Conservation (phyloP, 1,140 invertebrate genomes). For the Saccostrea cuccullata region DNA sequence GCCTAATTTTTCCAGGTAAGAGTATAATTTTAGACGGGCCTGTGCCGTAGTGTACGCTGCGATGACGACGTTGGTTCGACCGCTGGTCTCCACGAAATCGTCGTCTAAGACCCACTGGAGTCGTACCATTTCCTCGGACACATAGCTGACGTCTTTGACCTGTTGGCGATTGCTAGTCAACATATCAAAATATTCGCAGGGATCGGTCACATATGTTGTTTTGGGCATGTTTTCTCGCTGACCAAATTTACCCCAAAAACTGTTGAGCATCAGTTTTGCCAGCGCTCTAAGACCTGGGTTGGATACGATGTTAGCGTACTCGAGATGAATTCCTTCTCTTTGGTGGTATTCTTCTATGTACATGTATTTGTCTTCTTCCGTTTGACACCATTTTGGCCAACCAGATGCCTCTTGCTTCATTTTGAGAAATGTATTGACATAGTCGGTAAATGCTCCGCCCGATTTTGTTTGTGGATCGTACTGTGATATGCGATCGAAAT, state of each 20-base stretch:
- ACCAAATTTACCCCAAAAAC: constrained; percentile 66
- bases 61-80: too few species aligned
- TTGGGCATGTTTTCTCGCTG: constrained; percentile 61
- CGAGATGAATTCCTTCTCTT: constrained; percentile 73
- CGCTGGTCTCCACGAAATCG: too few species aligned
- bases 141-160: neutral
- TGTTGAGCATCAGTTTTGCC: constrained; percentile 63
- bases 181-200: neutral
- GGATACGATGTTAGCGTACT: constrained; percentile 69
- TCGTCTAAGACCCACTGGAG: too few species aligned
- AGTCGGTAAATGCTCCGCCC: constrained; percentile 47
- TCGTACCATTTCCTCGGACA: constrained; percentile 43
- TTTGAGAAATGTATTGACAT: constrained; percentile 59
- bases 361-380: constrained; percentile 38
- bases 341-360: constrained; percentile 73
- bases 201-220: constrained; percentile 64
- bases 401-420: constrained; percentile 60
- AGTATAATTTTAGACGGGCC: too few species aligned
- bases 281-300: constrained; percentile 72
- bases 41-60: too few species aligned
- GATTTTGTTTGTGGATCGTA: constrained; percentile 34
- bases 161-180: neutral
- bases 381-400: constrained; percentile 49
- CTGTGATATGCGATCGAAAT: constrained; percentile 39
- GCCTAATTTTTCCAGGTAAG: too few species aligned